Base-by-base conservation (phyloP, 2,888 invertebrate species). In the Luperina nickerlii region DNA sequence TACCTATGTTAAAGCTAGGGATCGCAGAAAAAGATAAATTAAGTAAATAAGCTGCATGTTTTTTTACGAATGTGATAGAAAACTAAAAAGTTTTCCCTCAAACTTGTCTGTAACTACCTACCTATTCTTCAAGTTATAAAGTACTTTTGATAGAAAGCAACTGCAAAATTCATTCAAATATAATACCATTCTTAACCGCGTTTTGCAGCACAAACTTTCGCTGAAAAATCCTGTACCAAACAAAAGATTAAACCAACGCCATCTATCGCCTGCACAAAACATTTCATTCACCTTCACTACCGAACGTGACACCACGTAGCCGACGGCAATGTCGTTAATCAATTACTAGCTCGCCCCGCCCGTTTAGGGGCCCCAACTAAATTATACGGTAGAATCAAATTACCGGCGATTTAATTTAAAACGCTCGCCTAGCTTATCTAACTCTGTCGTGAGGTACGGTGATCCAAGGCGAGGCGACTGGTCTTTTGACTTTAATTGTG, bases 351-450 rank as follows among this genome's bases (percentile, higher is more conserved):
- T 66, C 71, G 13, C 68, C 51, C 32, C 77, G 81, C 82, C 79
- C 77, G 83, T 83, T 88, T 82, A 82, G 79, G 66, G 48, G 86
- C 89, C 81, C 74, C 78, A 88, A 89, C 85, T 81, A 71, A 79
- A 83, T 89, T 88, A 85, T 84, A 85, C 89, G 81, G 67, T 85
- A 72, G 87, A 92, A 92, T 92, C 87, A 87, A 90, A 91, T 91
- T 89, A 90, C 83, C 78, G 85, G 83, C 85, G 89, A 90, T 90
- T 91, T 87, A 85, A 89, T 90, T 90, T 84, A 84, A 89, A 90
- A 89, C 87, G 79, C 66, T 74, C 66, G 42, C 74, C 74, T 87
- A 87, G 88, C 89, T 85, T 78, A 77, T 82, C 76, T 81, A 68
- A 74, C 81, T 70, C 74, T 54, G 74, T 76, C 70, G 66, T 79